Conservation (phyloP, 1,140 invertebrate genomes). For the Diuraphis noxia region DNA sequence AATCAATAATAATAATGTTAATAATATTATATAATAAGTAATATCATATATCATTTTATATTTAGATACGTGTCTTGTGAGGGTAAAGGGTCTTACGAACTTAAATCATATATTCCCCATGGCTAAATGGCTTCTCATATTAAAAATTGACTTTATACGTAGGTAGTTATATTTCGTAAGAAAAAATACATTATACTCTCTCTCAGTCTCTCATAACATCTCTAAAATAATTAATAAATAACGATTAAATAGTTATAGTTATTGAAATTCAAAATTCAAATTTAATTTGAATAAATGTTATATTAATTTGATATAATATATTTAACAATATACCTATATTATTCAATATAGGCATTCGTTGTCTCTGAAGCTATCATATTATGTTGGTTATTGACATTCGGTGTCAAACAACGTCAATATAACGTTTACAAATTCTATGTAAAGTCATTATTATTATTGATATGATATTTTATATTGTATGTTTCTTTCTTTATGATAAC, state of each 20-base stretch:
- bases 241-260: neutral
- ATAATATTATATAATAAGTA: neutral
- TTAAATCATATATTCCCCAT: neutral
- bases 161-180: neutral
- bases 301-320: neutral
- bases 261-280: neutral
- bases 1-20: neutral
- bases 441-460: neutral
- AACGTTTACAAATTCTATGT: neutral
- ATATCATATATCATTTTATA: neutral
- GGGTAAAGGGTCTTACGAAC: neutral
- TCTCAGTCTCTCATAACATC: neutral
- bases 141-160: neutral
- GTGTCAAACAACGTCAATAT: neutral
- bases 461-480: neutral
- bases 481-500: neutral
- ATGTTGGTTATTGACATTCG: neutral
- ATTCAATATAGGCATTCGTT: neutral
- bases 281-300: neutral
- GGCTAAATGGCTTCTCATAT: neutral
- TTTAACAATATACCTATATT: neutral
- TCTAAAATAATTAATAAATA: neutral
- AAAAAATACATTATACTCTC: neutral
- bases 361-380: neutral
- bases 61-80: neutral